These are phyloP conservation scores for Dryobotodes eremita DNA, from an alignment of 2,888 invertebrate species.

Conservation along the genomic window DNA sequence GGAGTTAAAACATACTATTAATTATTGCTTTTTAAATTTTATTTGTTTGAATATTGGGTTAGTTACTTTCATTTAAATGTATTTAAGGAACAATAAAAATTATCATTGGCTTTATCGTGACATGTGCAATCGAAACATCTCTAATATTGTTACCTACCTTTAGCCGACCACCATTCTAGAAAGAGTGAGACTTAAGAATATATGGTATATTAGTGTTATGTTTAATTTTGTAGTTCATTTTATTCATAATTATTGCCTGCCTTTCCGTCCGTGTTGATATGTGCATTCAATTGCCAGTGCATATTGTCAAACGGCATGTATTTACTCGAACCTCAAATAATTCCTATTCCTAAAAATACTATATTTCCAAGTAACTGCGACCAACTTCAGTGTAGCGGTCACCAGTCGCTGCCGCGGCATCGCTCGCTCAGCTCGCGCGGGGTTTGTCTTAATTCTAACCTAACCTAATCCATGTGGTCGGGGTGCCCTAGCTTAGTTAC, in stretches of 20 bases:
- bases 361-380: not conserved
- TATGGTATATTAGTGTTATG: not conserved
- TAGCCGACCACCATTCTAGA: constrained; percentile 44
- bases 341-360: not conserved
- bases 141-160: constrained; percentile 55
- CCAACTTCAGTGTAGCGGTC: not conserved
- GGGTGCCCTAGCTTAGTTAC: too few species aligned
- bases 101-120: constrained; percentile 14
- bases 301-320: not conserved
- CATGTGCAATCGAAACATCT: constrained; percentile 43
- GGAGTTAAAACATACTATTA: not conserved
- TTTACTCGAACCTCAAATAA: not conserved
- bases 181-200: constrained; percentile 12
- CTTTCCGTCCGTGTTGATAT: not conserved
- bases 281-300: not conserved
- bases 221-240: not conserved
- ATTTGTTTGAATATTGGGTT: not conserved
- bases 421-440: too few species aligned
- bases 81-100: not conserved
- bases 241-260: not conserved
- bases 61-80: not conserved
- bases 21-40: not conserved
- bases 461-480: too few species aligned
- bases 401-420: not conserved
- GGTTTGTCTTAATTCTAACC: not conserved